phyloP scores from a whole-genome alignment of 2,888 invertebrate species.

The Cephus rjabovi region DNA sequence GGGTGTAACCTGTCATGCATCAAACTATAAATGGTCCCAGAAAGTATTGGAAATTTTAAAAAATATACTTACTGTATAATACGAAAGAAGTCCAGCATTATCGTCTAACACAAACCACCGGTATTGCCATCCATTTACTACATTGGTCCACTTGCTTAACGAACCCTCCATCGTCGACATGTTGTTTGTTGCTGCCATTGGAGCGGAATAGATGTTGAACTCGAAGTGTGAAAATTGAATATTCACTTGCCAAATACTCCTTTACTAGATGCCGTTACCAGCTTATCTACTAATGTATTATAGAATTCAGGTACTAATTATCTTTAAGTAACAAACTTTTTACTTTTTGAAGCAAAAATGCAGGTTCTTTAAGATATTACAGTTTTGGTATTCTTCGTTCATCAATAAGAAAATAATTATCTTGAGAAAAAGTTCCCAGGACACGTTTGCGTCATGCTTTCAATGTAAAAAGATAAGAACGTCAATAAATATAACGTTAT shows the following conservation, averaged over 20 bases:
- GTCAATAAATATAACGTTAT: not conserved
- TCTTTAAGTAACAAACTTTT: not conserved
- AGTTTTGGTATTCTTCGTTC: not conserved
- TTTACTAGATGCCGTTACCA: not conserved
- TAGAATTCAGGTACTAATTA: not conserved
- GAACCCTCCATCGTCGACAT: slow-evolving; percentile 89
- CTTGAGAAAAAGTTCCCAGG: not conserved
- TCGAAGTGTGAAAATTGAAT: not conserved
- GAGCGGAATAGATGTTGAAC: not conserved
- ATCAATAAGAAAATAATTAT: not conserved
- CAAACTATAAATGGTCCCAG: not conserved
- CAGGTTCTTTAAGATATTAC: not conserved
- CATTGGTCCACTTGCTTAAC: slow-evolving; percentile 97
- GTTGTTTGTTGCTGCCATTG: slow-evolving; percentile 31
- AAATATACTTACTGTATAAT: slow-evolving; percentile 89
- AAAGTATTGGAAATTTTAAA: not conserved
- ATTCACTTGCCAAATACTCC: not conserved
- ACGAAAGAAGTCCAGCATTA: slow-evolving; percentile 94
- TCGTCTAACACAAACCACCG: slow-evolving; percentile 99
- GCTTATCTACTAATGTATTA: not conserved
- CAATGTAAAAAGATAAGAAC: not conserved
- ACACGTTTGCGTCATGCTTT: not conserved
- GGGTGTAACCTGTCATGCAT: not conserved
- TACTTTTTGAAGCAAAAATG: not conserved
- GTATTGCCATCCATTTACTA: slow-evolving; percentile 99